phyloP scores from a whole-genome alignment of 2,113 vertebrate genomes.

The Crotalus tigris region DNA sequence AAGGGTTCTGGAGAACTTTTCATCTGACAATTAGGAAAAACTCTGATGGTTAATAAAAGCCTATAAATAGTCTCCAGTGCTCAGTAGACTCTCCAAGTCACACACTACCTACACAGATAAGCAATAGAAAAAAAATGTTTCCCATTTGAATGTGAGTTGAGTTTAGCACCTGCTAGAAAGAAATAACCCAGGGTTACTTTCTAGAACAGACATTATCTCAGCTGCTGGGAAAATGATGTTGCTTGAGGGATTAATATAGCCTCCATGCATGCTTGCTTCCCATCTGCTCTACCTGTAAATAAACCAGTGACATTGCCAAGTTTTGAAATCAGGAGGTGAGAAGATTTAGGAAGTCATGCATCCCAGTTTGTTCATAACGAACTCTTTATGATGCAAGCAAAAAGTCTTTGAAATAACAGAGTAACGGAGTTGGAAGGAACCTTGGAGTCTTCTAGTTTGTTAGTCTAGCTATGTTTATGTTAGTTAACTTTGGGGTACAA shows the following conservation, averaged over 20 bases:
- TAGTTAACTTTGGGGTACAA: neutral
- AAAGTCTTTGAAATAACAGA: neutral
- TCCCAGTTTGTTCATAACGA: neutral
- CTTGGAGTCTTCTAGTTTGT: neutral
- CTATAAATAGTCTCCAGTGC: neutral
- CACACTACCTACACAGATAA: neutral
- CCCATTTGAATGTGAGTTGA: neutral
- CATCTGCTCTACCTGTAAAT: neutral
- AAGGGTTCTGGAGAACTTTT: neutral
- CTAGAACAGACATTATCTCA: neutral
- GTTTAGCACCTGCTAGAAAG: neutral
- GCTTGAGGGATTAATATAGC: neutral
- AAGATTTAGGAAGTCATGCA: neutral
- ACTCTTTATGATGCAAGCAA: neutral
- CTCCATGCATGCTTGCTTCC: neutral
- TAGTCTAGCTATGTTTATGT: neutral
- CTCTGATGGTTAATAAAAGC: neutral
- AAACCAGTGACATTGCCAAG: neutral
- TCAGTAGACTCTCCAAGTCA: neutral
- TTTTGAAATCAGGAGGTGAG: neutral
- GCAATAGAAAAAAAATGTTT: too few species aligned
- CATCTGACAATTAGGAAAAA: neutral
- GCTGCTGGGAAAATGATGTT: neutral
- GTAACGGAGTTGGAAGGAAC: neutral
- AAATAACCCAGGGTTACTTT: neutral